phyloP scores from a whole-genome alignment of 2,797 vertebrate genomes.

The Cephalopachus bancanus region DNA sequence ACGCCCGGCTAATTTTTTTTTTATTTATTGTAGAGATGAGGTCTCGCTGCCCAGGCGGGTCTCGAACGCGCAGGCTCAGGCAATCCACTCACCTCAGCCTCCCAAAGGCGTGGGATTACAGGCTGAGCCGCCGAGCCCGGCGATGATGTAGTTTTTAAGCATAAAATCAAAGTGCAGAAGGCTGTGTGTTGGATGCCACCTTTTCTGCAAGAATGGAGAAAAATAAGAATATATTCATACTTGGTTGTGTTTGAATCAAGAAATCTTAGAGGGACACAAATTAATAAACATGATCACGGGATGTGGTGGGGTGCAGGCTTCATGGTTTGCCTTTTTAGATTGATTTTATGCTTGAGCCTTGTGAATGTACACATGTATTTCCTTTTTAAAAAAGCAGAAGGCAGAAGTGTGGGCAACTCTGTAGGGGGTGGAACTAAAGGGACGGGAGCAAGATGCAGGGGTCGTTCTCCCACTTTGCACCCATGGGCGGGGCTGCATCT shows the following conservation, averaged over 20 bases:
- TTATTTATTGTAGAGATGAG: too few relatives aligned
- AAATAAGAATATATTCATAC: slow-evolving; percentile 29
- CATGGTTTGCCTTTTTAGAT: background rate
- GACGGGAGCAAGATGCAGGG: background rate
- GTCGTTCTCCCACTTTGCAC: background rate
- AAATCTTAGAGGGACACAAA: background rate
- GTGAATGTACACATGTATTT: background rate
- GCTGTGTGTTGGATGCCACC: background rate
- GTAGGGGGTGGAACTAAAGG: background rate
- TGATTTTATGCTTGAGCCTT: background rate
- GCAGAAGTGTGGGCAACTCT: background rate
- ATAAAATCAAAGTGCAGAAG: background rate
- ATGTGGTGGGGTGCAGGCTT: background rate
- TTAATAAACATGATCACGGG: background rate
- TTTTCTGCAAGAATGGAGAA: background rate
- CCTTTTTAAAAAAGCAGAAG: background rate
- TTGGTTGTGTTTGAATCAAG: background rate
- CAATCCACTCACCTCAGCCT: too few relatives aligned
- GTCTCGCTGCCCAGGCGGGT: too few relatives aligned
- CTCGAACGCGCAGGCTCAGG: too few relatives aligned
- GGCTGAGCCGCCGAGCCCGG: too few relatives aligned
- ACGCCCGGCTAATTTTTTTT: too few relatives aligned
- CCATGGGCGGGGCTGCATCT: background rate
- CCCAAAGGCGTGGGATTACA: too few relatives aligned
- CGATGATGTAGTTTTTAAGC: background rate